phyloP scores from a whole-genome alignment of 2,888 invertebrate species.

The Thysanoteuthis rhombus region DNA sequence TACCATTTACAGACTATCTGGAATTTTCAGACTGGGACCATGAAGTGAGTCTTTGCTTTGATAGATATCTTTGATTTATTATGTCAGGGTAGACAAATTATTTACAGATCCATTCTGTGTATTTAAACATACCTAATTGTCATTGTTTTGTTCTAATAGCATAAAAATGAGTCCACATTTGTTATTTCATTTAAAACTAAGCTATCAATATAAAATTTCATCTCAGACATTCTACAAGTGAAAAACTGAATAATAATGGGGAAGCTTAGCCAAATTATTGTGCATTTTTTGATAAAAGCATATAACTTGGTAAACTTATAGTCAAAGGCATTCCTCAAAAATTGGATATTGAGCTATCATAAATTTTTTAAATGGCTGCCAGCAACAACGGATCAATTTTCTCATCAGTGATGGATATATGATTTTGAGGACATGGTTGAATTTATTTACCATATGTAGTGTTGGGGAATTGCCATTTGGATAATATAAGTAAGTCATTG shows the following conservation, averaged over 20 bases:
- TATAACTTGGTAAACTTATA: too few species aligned
- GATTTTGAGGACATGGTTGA: too few species aligned
- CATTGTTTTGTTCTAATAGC: neutral
- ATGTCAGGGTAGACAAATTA: neutral
- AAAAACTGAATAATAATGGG: neutral
- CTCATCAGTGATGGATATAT: too few species aligned
- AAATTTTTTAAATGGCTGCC: too few species aligned
- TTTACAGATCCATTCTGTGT: neutral
- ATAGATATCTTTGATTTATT: neutral
- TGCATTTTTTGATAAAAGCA: too few species aligned
- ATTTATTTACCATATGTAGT: too few species aligned
- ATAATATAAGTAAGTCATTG: too few species aligned
- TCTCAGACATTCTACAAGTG: neutral
- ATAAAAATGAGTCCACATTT: neutral
- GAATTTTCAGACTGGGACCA: conserved; percentile 50
- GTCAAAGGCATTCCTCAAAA: too few species aligned
- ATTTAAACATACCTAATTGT: neutral
- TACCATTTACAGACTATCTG: conserved; percentile 53
- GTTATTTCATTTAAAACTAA: neutral
- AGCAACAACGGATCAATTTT: too few species aligned
- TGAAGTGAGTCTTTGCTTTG: conserved; percentile 49
- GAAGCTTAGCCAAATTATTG: too few species aligned
- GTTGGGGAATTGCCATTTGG: too few species aligned
- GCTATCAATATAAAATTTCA: neutral
- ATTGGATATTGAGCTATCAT: too few species aligned